A percentile compares a stretch with the other conserved stretches of the same genome.
These are phyloP conservation scores for Anoplolepis gracilipes DNA, from an alignment of 1,140 invertebrate species.

Conservation along the genomic window DNA sequence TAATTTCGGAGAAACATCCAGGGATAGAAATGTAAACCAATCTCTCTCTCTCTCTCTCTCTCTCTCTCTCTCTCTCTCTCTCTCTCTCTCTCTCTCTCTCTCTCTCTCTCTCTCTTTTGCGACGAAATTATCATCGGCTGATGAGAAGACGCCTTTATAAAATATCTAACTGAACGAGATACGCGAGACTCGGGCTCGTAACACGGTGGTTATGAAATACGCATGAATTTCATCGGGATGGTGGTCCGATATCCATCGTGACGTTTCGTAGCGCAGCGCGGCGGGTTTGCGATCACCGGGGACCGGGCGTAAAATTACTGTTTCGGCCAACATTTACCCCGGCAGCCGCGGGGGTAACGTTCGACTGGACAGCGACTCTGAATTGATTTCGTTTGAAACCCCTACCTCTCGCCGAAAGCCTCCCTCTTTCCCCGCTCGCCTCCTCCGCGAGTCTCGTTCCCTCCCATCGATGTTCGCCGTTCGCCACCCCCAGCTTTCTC, in stretches of 20 bases:
- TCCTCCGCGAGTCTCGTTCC: constrained; percentile 53
- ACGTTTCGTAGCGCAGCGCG: constrained; percentile 82
- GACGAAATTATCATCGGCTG: constrained; percentile 20
- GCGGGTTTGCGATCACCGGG: constrained; percentile 75
- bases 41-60: background rate
- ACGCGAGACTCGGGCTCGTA: background rate
- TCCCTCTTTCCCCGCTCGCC: constrained; percentile 71
- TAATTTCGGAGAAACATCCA: constrained; percentile 19
- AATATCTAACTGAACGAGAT: constrained; percentile 50
- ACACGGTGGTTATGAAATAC: constrained; percentile 62
- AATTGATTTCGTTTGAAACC: constrained; percentile 86
- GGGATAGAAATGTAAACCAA: constrained; percentile 31
- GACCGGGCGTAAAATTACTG: constrained; percentile 83
- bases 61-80: too few species aligned
- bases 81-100: background rate
- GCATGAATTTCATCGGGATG: constrained; percentile 68
- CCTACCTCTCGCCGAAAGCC: constrained; percentile 69
- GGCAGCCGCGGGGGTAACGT: constrained; percentile 79
- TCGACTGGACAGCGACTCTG: constrained; percentile 83
- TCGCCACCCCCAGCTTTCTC: constrained; percentile 54
- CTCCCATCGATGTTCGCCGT: constrained; percentile 58
- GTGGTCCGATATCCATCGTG: constrained; percentile 75
- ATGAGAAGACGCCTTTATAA: constrained; percentile 42
- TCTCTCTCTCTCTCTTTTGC: too few species aligned
- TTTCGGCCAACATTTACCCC: constrained; percentile 84